Evolutionary conservation across 2,113 vertebrate genomes (phyloP).

Genomic region (Anhinga rufa): DNA sequence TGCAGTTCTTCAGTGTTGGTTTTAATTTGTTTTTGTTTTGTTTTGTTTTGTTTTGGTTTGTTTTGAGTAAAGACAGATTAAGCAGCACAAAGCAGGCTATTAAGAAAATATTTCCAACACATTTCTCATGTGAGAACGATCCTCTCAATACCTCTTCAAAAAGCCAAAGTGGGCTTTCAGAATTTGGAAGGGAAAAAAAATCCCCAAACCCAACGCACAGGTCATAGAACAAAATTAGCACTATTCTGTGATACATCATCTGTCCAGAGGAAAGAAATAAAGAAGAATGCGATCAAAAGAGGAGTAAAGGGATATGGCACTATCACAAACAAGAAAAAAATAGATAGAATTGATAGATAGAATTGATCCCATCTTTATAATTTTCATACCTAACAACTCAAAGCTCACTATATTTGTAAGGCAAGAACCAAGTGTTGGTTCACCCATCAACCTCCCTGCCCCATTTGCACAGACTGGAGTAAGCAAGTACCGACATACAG

Average conservation of each 20-base stretch:
- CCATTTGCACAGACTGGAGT: background rate
- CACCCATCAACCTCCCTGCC: background rate
- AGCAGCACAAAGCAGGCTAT: background rate
- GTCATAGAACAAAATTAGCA: background rate
- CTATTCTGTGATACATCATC: background rate
- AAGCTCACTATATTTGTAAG: background rate
- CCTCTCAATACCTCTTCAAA: background rate
- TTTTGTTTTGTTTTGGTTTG: background rate
- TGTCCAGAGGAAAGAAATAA: background rate
- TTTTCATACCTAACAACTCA: background rate
- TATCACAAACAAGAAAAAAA: background rate
- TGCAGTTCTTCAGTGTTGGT: background rate
- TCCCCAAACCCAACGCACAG: background rate
- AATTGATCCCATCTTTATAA: background rate
- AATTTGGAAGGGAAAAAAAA: background rate
- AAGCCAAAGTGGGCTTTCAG: background rate
- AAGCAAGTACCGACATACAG: background rate
- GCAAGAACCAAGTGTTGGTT: background rate
- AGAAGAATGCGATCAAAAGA: background rate
- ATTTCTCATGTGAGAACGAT: background rate
- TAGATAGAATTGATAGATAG: no score
- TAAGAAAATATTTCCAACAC: background rate
- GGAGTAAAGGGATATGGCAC: background rate
- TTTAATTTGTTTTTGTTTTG: no score
- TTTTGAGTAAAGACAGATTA: background rate